Base-by-base conservation (phyloP, 2,797 vertebrate species). In the Cuniculus paca region DNA sequence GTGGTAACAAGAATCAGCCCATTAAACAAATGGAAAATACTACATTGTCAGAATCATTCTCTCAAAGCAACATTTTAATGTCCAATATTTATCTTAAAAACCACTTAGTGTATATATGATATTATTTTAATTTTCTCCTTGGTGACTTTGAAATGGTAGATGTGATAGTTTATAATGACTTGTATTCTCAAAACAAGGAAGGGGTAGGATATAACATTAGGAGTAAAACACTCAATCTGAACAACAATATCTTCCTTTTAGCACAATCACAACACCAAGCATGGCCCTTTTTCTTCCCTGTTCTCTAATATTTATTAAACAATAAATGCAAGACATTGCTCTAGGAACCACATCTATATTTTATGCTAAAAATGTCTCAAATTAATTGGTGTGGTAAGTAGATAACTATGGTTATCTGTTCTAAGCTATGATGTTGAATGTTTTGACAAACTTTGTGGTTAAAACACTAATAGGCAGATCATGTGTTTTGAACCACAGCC, bases 351-450 rank as follows among this genome's bases (percentile, higher is more conserved):
- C 56, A 36, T 45, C 26, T 65, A 54, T 91, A 83, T n/a, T 93
- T 96, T 75, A 28, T 42, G 75, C 93, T 65, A 5, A 68, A 88
- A 70, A 22, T 26, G 2, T 14, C 20, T 82, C 26, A 70, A 95
- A 61, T 88, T 94, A 90, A 74, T 90, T 58, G 4, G 61, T 84
- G 12, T 77, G 7, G 13, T 83, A 45, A 58, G 74, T 70, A 72
- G n/a, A 86, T 54, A 92, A 93, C 78, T 60, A 52, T 45, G 12
- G 79, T 78, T 91, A 7, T 75, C 12, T 85, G 75, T 50, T 90
- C 36, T 96, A 82, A 97, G 72, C 80, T 92, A 48, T 88, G 90
- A 60, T 74, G 58, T 89, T 84, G 75, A 85, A 85, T 84, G n/a
- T 65, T 56, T 65, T 16, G 87, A 87, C 28, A 95, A 79, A 70